Evolutionary conservation across 2,797 vertebrate genomes (phyloP), one percentile per base, ranked within the genome.

Genomic region (Pangasius krempfi): DNA sequence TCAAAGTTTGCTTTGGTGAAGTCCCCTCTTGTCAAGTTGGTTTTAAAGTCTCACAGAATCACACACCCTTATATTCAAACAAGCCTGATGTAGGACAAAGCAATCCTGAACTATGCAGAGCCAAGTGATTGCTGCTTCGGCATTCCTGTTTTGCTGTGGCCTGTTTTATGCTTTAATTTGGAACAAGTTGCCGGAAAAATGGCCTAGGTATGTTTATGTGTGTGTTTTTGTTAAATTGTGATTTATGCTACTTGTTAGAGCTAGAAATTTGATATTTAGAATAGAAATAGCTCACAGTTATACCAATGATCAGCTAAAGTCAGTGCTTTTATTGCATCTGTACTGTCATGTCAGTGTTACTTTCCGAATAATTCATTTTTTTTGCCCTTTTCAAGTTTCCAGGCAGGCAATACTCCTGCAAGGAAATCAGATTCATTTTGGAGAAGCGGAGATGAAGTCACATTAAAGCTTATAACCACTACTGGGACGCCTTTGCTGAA

Each of bases 81-180:
- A 85, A 30, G 14, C 16, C 58, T 75, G 6, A 44, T 25, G 5
- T 25, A 1, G 9, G 2, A n/a, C n/a, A 22, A 73, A 3, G 16
- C 14, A 18, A 27, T 58, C 33, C 25, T 52, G 62, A 90, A 78
- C 88, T 44, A 92, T 92, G 91, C 56, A 4, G 68, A 86, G 9
- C 0, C 27, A 72, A 47, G 1, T 12, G 6, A 16, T 85, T 62
- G 4, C 14, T 68, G 0, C 47, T 66, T 5, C 4, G 8, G 25
- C 44, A 30, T n/a, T 80, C 10, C 52, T 89, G 47, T 54, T 72
- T 44, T 88, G 0, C 54, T 89, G 83, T 4, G 1, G 33, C 3
- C 2, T 92, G 56, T 50, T 92, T 4, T 91, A 91, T 89, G 1
- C 76, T 13, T 0, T 89, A 4, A 88, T 92, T 62, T 89, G 78